Conservation (phyloP, 37 sponge, comb jelly and placozoan species). For the Tethya wilhelma region DNA sequence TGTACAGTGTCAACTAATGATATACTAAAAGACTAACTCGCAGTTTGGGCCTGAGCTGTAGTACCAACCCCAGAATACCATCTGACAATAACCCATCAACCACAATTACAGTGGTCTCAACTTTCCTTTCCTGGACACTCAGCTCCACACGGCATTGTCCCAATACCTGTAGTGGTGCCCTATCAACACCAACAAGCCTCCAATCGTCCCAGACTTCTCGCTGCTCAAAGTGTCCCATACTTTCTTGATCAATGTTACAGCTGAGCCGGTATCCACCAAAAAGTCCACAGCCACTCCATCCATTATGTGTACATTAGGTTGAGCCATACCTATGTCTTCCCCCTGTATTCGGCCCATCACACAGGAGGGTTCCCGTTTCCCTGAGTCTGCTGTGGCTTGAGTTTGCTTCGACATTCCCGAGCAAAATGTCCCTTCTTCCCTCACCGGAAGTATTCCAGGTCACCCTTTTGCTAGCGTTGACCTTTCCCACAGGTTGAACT, state of each 20-base stretch:
- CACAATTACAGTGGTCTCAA: too few species aligned
- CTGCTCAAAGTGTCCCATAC: background rate
- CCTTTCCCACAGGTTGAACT: too few species aligned
- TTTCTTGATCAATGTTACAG: conserved; percentile 44
- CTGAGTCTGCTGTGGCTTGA: conserved; percentile 18
- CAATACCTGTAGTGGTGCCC: conserved; percentile 1
- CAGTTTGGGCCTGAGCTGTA: too few species aligned
- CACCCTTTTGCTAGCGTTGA: too few species aligned
- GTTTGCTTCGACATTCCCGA: too few species aligned
- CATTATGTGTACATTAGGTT: background rate
- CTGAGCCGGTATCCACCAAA: conserved; percentile 55
- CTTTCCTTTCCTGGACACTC: too few species aligned
- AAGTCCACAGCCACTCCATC: conserved; percentile 16
- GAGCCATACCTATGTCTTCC: conserved; percentile 8
- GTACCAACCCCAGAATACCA: too few species aligned
- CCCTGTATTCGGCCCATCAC: conserved; percentile 21
- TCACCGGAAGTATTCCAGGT: too few species aligned
- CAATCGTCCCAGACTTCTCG: conserved; percentile 12
- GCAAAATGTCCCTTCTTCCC: too few species aligned
- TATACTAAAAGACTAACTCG: too few species aligned
- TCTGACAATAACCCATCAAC: too few species aligned
- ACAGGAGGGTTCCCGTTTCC: conserved; percentile 47
- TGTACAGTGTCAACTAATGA: too few species aligned
- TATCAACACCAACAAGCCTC: conserved; percentile 37
- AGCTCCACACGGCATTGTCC: background rate